These are phyloP conservation scores for Papilio machaon DNA, from an alignment of 1,140 invertebrate species.

Conservation along the genomic window DNA sequence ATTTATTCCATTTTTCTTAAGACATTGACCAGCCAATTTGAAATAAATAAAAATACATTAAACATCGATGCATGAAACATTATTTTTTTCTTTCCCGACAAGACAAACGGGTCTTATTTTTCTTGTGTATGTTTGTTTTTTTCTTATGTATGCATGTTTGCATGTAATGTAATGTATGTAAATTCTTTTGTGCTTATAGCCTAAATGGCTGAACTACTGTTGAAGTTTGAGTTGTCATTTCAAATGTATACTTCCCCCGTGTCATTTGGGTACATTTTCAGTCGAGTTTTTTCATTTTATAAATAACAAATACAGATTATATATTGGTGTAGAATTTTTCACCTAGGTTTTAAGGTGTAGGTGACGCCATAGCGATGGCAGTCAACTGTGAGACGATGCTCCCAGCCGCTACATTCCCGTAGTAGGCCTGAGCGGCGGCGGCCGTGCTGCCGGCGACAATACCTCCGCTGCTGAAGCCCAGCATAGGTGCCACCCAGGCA, in stretches of 20 bases:
- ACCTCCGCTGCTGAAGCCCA: slow-evolving; percentile 63
- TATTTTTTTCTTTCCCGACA: not conserved
- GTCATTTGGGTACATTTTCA: no score
- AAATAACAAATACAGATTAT: no score
- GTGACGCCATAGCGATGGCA: slow-evolving; percentile 63
- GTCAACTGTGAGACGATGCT: slow-evolving; percentile 67
- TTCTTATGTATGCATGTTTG: no score
- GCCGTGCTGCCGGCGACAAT: slow-evolving; percentile 63
- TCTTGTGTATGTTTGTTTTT: not conserved
- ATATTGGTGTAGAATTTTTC: not conserved
- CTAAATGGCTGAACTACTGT: no score
- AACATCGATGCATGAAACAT: not conserved
- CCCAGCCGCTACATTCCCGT: slow-evolving; percentile 66
- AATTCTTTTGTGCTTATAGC: no score
- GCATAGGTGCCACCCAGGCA: slow-evolving; percentile 54
- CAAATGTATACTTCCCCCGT: no score
- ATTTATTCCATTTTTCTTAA: not conserved
- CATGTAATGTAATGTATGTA: no score
- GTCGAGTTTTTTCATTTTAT: no score
- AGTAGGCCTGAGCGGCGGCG: slow-evolving; percentile 66
- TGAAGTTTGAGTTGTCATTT: no score
- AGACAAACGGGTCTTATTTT: no score
- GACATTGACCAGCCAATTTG: not conserved
- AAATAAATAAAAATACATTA: not conserved
- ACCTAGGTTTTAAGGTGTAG: slow-evolving; percentile 57